phyloP scores from a whole-genome alignment of 1,140 invertebrate genomes.

The Cotesia chilonis region DNA sequence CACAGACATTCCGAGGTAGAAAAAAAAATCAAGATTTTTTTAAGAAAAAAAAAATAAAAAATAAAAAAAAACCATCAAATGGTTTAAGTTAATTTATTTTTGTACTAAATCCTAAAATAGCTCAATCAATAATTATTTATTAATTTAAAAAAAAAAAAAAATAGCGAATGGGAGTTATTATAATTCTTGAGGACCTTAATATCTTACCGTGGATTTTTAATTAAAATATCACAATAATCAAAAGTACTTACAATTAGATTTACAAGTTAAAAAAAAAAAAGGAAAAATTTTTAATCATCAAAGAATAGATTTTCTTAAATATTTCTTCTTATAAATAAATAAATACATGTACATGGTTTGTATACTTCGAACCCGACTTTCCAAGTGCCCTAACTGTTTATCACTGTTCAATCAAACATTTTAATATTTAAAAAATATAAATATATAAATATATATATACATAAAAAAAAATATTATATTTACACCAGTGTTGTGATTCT shows the following conservation, averaged over 20 bases:
- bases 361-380: conserved; percentile 39
- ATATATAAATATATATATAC: conserved; percentile 52
- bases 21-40: background rate
- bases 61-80: background rate
- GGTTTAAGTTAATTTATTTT: conserved; percentile 7
- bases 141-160: conserved; percentile 22
- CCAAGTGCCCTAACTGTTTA: conserved; percentile 59
- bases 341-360: background rate
- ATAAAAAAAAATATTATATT: conserved; percentile 39
- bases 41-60: conserved; percentile 7
- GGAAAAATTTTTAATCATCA: background rate
- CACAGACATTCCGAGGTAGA: no score
- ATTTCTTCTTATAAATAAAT: conserved; percentile 8
- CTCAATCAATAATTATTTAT: conserved; percentile 9
- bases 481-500: conserved; percentile 60
- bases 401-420: conserved; percentile 56
- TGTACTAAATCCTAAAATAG: background rate
- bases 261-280: background rate
- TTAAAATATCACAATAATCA: background rate
- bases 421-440: conserved; percentile 47
- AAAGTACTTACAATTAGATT: background rate
- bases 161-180: conserved; percentile 5
- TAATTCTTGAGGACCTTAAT: no score
- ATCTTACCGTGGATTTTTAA: conserved; percentile 32
- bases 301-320: conserved; percentile 9